Percentiles rank a stretch among this genome's conserved stretches.
These are phyloP conservation scores for Chroicocephalus ridibundus DNA, from an alignment of 2,113 vertebrate species.

Conservation along the genomic window DNA sequence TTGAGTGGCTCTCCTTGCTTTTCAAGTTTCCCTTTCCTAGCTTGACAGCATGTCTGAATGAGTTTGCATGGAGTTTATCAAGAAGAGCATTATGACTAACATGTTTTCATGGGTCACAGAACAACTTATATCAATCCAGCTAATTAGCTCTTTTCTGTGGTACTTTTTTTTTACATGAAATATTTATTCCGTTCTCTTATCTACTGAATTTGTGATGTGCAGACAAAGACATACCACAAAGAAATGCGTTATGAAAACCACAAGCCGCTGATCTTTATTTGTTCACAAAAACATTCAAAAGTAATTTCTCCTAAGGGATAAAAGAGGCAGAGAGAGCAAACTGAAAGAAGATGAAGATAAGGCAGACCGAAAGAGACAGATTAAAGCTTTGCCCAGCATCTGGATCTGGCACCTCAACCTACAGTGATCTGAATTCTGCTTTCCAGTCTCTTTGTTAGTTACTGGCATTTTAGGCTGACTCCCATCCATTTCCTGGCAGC, in stretches of 20 bases:
- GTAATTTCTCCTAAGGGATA: constrained; percentile 11
- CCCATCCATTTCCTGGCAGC: background rate
- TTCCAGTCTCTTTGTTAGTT: background rate
- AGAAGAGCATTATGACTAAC: background rate
- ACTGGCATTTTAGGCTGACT: background rate
- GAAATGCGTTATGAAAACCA: background rate
- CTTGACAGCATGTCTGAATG: background rate
- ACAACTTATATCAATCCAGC: constrained; percentile 8
- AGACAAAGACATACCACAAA: constrained; percentile 37
- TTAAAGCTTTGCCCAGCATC: background rate
- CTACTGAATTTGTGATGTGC: constrained; percentile 23
- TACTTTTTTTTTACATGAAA: background rate
- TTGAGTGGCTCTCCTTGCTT: background rate
- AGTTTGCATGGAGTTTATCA: constrained; percentile 22
- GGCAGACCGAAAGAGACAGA: background rate
- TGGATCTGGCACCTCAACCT: background rate
- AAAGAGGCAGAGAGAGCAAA: background rate
- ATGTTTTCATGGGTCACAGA: constrained; percentile 36
- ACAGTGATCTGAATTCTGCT: background rate
- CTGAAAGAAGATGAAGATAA: constrained; percentile 19
- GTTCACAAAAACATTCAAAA: constrained; percentile 21
- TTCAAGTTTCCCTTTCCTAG: background rate
- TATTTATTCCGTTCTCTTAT: constrained; percentile 39
- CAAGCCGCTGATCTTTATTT: constrained; percentile 32
- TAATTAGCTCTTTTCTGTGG: constrained; percentile 41